phyloP scores from a whole-genome alignment of 2,888 invertebrate genomes.

The Scaeva pyrastri region DNA sequence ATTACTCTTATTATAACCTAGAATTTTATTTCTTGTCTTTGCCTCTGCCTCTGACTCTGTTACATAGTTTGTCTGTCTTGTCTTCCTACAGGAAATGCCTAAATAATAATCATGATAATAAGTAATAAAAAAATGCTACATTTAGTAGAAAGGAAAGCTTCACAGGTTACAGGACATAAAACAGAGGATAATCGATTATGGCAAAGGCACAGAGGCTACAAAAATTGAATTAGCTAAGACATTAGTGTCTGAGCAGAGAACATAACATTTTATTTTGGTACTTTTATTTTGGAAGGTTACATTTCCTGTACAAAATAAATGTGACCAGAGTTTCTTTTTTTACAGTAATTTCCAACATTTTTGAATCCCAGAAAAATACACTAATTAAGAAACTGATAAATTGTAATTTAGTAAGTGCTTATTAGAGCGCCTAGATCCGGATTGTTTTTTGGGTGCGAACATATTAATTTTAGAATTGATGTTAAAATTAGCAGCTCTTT shows the following conservation, averaged over 20 bases:
- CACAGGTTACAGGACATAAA: slow-evolving; percentile 30
- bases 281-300: not conserved
- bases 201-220: slow-evolving; percentile 46
- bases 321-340: not conserved
- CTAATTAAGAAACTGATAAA: no score
- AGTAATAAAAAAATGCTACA: not conserved
- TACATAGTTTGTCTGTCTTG: no score
- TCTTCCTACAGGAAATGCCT: not conserved
- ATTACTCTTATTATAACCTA: slow-evolving; percentile 8
- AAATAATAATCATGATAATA: slow-evolving; percentile 1
- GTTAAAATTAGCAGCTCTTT: no score
- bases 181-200: slow-evolving; percentile 60
- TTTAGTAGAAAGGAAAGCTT: not conserved
- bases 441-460: no score
- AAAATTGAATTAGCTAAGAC: slow-evolving; percentile 65
- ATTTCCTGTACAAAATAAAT: no score
- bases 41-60: no score
- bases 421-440: no score
- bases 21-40: slow-evolving; percentile 24
- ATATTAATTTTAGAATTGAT: no score
- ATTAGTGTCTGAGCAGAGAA: slow-evolving; percentile 13
- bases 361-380: no score
- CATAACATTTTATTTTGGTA: not conserved
- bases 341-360: no score
- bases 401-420: no score